A percentile compares a stretch with the other conserved stretches of the same genome.
These are phyloP conservation scores for Hirtodrosophila cameraria DNA, from an alignment of 2,888 invertebrate species.

Conservation along the genomic window DNA sequence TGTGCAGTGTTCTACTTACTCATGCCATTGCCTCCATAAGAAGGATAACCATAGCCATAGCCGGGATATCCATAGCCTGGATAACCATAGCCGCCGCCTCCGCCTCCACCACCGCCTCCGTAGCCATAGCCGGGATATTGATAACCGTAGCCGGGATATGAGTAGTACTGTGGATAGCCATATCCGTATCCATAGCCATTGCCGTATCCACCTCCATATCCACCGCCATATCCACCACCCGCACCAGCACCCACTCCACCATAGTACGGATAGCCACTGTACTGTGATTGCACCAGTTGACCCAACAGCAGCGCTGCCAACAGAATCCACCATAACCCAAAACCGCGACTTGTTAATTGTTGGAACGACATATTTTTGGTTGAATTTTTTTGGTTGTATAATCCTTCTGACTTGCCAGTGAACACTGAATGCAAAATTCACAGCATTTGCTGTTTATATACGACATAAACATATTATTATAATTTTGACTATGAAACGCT, in stretches of 20 bases:
- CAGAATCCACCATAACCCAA: conserved; percentile 37
- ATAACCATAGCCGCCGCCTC: conserved; percentile 32
- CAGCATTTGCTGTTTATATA: conserved; percentile 53
- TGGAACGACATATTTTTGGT: conserved; percentile 41
- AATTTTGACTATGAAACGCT: conserved; percentile 47
- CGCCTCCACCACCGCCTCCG: not conserved
- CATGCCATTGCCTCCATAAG: conserved; percentile 52
- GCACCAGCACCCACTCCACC: conserved; percentile 33
- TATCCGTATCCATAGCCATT: conserved; percentile 28
- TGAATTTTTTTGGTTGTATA: conserved; percentile 21
- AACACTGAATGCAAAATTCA: conserved; percentile 48
- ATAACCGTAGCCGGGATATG: conserved; percentile 37
- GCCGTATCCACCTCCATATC: conserved; percentile 15
- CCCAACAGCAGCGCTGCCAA: conserved; percentile 21
- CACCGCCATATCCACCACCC: conserved; percentile 9
- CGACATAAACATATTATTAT: conserved; percentile 12
- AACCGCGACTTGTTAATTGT: conserved; percentile 10
- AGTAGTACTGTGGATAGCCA: conserved; percentile 24
- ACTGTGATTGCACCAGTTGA: conserved; percentile 48
- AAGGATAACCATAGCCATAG: conserved; percentile 49
- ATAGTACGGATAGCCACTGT: conserved; percentile 60
- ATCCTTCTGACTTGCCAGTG: conserved; percentile 25
- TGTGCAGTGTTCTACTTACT: conserved; percentile 52
- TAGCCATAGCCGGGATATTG: conserved; percentile 17
- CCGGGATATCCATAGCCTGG: conserved; percentile 36